These are phyloP conservation scores for Plestiodon gilberti DNA, from an alignment of 2,113 vertebrate species.

Conservation along the genomic window DNA sequence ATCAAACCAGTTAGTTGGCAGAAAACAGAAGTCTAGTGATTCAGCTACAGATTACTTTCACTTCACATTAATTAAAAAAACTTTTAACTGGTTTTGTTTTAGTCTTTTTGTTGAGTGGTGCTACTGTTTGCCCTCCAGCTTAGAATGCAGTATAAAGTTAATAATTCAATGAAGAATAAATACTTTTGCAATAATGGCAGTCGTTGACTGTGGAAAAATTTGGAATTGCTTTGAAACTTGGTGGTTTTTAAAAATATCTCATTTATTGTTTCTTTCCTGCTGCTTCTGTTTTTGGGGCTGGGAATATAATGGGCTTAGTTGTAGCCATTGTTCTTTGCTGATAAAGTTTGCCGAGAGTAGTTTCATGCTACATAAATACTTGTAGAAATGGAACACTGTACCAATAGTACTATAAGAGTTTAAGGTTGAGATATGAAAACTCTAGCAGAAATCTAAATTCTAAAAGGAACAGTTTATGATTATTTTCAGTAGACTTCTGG, in stretches of 20 bases:
- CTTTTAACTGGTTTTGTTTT: too few relatives aligned
- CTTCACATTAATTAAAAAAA: background rate
- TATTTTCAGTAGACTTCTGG: slow-evolving; percentile 50
- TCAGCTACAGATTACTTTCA: slow-evolving; percentile 48
- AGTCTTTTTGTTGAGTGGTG: background rate
- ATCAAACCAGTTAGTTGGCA: slow-evolving; percentile 40
- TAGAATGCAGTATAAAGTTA: background rate
- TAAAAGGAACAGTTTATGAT: slow-evolving; percentile 53
- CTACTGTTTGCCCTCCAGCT: background rate
- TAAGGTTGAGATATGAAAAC: slow-evolving; percentile 62
- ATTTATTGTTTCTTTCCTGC: slow-evolving; percentile 22
- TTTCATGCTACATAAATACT: slow-evolving; percentile 61
- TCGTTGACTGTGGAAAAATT: background rate
- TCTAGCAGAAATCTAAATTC: slow-evolving; percentile 56
- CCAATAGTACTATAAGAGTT: slow-evolving; percentile 64
- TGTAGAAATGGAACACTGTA: slow-evolving; percentile 64
- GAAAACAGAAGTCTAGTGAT: slow-evolving; percentile 54
- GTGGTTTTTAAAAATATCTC: slow-evolving; percentile 16
- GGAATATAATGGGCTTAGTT: background rate
- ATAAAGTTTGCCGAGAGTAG: slow-evolving; percentile 64
- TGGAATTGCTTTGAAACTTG: slow-evolving; percentile 4
- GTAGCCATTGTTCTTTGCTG: slow-evolving; percentile 43
- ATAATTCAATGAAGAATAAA: background rate
- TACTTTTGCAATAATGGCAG: background rate
- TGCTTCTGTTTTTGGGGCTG: slow-evolving; percentile 23